These are phyloP conservation scores for Galleria mellonella DNA, from an alignment of 1,140 invertebrate species.

Conservation along the genomic window DNA sequence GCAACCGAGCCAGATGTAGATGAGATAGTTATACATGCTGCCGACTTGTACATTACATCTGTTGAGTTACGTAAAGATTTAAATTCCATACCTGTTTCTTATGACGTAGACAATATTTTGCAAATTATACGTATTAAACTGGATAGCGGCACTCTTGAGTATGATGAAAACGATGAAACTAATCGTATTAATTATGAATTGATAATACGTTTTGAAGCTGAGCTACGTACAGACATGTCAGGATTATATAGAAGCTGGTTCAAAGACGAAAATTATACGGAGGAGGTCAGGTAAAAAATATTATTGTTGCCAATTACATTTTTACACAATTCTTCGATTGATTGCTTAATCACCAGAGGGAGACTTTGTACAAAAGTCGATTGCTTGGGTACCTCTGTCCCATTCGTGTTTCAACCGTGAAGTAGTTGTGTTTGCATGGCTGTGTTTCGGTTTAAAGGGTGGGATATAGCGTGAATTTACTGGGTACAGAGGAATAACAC, in stretches of 20 bases:
- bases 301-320: too few species aligned
- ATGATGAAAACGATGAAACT: conserved; percentile 23
- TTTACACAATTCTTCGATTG: too few species aligned
- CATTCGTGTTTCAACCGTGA: too few species aligned
- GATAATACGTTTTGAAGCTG: conserved; percentile 64
- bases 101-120: conserved; percentile 13
- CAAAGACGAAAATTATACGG: conserved; percentile 33
- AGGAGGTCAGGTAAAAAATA: conserved; percentile 26
- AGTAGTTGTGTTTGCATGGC: too few species aligned
- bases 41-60: not conserved
- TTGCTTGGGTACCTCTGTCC: too few species aligned
- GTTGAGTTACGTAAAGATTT: conserved; percentile 31
- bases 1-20: not conserved
- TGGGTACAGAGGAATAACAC: too few species aligned
- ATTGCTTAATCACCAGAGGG: too few species aligned
- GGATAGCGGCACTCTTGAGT: conserved; percentile 26
- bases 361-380: too few species aligned
- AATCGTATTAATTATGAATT: conserved; percentile 59
- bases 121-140: conserved; percentile 35
- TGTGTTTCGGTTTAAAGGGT: too few species aligned
- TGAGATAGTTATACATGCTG: not conserved
- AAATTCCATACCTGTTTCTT: conserved; percentile 9
- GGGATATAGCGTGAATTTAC: too few species aligned
- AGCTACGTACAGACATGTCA: conserved; percentile 75
- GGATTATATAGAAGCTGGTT: conserved; percentile 90